phyloP scores from a whole-genome alignment of 2,113 vertebrate species.

The Eptesicus fuscus region DNA sequence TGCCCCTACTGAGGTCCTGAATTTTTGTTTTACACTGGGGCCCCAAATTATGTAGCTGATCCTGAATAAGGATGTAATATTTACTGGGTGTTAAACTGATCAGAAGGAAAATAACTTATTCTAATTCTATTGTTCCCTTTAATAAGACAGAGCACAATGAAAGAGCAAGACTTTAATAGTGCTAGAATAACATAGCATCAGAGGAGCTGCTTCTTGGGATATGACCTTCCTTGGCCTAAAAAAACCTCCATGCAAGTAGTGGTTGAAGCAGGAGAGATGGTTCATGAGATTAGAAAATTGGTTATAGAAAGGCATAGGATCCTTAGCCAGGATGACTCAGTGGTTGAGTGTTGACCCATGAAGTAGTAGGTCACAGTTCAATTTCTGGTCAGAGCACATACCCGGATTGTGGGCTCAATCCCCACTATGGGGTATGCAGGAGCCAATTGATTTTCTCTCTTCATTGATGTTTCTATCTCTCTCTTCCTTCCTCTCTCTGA shows the following conservation, averaged over 20 bases:
- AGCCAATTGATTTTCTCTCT: too few species aligned
- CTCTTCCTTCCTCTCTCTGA: too few species aligned
- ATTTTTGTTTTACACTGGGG: not conserved
- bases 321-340: too few species aligned
- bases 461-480: too few species aligned
- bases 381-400: too few species aligned
- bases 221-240: not conserved
- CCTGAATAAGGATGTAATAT: not conserved
- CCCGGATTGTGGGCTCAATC: too few species aligned
- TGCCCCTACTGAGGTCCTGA: fast-evolving
- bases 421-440: too few species aligned
- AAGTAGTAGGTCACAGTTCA: too few species aligned
- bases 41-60: not conserved
- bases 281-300: not conserved
- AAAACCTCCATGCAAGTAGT: not conserved
- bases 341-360: too few species aligned
- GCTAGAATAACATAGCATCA: not conserved
- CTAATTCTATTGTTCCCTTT: not conserved
- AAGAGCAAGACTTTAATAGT: not conserved
- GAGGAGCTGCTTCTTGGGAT: not conserved
- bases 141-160: not conserved
- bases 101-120: not conserved
- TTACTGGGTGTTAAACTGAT: not conserved
- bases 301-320: not conserved
- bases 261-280: not conserved